Percentiles rank a stretch among this genome's conserved stretches.
Evolutionary conservation across 2,888 invertebrate genomes (phyloP).

Genomic region (Leptopilina myrica): DNA sequence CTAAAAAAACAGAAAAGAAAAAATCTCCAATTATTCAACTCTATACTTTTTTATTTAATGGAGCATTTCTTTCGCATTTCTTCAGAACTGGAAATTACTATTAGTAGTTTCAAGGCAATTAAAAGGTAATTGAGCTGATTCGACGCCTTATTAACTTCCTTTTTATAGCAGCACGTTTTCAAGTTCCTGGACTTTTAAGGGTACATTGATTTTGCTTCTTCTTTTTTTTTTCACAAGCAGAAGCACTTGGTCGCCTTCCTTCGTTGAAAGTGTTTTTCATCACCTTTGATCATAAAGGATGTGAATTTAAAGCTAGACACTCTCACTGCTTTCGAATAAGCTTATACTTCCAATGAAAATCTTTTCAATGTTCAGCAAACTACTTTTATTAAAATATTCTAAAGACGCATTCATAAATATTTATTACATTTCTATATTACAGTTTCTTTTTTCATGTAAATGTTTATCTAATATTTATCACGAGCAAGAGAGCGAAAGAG

Average conservation of each 20-base stretch:
- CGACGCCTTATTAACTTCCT: conserved; percentile 20
- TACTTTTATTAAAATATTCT: conserved; percentile 38
- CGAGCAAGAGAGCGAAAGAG: conserved; percentile 48
- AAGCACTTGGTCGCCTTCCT: neutral
- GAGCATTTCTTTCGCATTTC: neutral
- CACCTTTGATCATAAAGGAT: conserved; percentile 15
- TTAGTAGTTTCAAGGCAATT: conserved; percentile 7
- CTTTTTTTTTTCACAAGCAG: neutral
- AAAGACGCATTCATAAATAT: conserved; percentile 54
- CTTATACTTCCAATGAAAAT: neutral
- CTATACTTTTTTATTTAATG: neutral
- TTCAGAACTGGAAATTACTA: conserved; percentile 20
- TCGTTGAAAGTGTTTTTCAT: conserved; percentile 18
- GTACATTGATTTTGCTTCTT: conserved; percentile 5
- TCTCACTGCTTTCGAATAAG: neutral
- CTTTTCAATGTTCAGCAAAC: conserved; percentile 18
- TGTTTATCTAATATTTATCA: conserved; percentile 59
- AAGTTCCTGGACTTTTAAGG: conserved; percentile 25
- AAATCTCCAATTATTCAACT: neutral
- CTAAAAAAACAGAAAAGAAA: no score
- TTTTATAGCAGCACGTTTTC: conserved; percentile 24
- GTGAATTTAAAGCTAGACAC: conserved; percentile 5
- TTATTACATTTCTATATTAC: conserved; percentile 58
- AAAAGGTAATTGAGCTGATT: conserved; percentile 26
- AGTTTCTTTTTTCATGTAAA: conserved; percentile 50